Conservation (phyloP, 1,140 invertebrate genomes). For the Diorhabda carinulata region DNA sequence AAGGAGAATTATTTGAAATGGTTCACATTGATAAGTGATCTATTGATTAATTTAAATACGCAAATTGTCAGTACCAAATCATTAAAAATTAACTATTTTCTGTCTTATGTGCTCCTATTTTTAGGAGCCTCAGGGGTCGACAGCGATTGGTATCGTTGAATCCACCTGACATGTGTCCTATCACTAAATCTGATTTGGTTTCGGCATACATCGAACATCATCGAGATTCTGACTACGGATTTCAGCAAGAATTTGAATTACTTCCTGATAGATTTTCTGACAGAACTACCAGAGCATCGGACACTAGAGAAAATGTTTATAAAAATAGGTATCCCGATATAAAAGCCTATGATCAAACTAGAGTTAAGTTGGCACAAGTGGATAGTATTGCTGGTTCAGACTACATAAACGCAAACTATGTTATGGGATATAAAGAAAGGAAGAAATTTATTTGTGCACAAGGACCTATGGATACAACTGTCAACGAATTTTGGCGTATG, state of each 20-base stretch:
- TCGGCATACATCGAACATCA: constrained; percentile 74
- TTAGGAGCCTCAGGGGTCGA: constrained; percentile 59
- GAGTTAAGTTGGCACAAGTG: constrained; percentile 72
- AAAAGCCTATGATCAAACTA: constrained; percentile 88
- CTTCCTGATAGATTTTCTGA: constrained; percentile 83
- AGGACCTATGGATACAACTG: constrained; percentile 88
- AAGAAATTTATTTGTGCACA: constrained; percentile 93
- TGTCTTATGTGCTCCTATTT: constrained; percentile 17
- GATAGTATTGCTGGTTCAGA: constrained; percentile 76
- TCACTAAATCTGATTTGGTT: constrained; percentile 65
- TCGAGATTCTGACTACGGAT: constrained; percentile 81
- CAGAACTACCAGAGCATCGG: constrained; percentile 79
- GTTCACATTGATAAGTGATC: no score
- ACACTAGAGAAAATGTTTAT: constrained; percentile 79
- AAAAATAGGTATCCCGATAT: constrained; percentile 89
- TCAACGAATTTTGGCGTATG: constrained; percentile 96
- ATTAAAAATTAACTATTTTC: background rate
- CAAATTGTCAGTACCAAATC: background rate
- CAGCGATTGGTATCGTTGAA: constrained; percentile 62
- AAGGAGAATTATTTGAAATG: no score
- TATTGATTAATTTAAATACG: no score
- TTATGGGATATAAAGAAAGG: constrained; percentile 86
- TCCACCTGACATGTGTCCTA: constrained; percentile 77
- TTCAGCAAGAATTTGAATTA: constrained; percentile 82
- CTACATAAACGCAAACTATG: constrained; percentile 92